Evolutionary conservation across 2,113 vertebrate genomes (phyloP).

Genomic region (Cepphus grylle): DNA sequence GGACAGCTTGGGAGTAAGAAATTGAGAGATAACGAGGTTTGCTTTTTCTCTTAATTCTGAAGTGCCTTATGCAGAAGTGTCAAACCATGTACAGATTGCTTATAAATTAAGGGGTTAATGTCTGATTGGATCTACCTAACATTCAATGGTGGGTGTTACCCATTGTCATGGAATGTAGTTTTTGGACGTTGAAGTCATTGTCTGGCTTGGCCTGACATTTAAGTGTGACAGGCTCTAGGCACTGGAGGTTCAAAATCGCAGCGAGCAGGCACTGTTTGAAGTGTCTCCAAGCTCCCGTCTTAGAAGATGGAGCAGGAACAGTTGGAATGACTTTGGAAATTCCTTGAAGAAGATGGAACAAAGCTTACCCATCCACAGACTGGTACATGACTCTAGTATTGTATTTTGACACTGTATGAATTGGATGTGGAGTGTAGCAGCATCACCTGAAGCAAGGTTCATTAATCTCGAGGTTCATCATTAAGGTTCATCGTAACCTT

Average conservation of each 20-base stretch:
- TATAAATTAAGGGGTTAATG: not conserved
- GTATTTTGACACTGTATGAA: rapidly evolving
- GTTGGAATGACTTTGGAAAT: not conserved
- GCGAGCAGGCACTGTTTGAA: not conserved
- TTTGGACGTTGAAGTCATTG: not conserved
- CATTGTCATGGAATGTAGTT: not conserved
- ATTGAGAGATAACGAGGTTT: not conserved
- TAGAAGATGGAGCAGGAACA: not conserved
- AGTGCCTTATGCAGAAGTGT: not conserved
- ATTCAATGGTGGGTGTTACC: rapidly evolving
- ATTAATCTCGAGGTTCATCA: not conserved
- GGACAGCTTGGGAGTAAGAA: not conserved
- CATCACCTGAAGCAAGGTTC: not conserved
- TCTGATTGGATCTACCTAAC: not conserved
- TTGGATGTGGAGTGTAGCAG: not conserved
- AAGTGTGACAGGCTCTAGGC: not conserved
- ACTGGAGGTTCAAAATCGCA: not conserved
- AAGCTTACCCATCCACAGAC: not conserved
- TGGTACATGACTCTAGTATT: rapidly evolving
- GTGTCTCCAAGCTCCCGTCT: not conserved
- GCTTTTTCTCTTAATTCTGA: not conserved
- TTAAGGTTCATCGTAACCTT: not conserved
- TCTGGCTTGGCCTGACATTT: not conserved
- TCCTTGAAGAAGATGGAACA: not conserved
- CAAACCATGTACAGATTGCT: not conserved